phyloP scores from a whole-genome alignment of 2,888 invertebrate species.

The Boloria euphrosyne region DNA sequence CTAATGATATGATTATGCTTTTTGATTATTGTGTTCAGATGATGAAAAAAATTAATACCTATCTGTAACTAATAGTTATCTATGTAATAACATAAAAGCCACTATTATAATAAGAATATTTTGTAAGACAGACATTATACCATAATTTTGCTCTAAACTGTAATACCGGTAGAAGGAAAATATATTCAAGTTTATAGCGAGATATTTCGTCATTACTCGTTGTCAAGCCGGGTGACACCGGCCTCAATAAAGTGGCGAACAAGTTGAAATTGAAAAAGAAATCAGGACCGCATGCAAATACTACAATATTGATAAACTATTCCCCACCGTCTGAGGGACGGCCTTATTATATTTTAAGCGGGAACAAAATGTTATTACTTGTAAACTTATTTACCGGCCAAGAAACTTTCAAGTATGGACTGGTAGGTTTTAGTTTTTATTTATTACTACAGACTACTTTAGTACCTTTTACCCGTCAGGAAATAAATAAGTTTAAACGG shows the following conservation, averaged over 20 bases:
- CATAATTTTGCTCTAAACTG: too few species aligned
- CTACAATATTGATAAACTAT: slow-evolving; percentile 63
- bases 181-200: slow-evolving; percentile 11
- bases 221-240: slow-evolving; percentile 61
- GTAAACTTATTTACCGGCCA: not conserved
- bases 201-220: slow-evolving; percentile 34
- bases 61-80: too few species aligned
- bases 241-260: slow-evolving; percentile 68
- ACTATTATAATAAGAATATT: too few species aligned
- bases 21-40: too few species aligned
- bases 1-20: too few species aligned
- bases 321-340: slow-evolving; percentile 20
- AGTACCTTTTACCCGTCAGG: too few species aligned
- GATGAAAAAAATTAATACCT: too few species aligned
- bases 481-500: too few species aligned
- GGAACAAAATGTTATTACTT: slow-evolving; percentile 24
- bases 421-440: not conserved
- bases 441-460: not conserved
- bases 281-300: slow-evolving; percentile 66
- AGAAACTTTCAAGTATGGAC: slow-evolving; percentile 2
- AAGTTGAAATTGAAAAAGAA: slow-evolving; percentile 78
- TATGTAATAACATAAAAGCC: too few species aligned
- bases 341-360: slow-evolving; percentile 31
- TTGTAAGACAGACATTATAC: too few species aligned
- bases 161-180: not conserved